These are phyloP conservation scores for Helostoma temminkii DNA, from an alignment of 2,797 vertebrate genomes.

Conservation along the genomic window DNA sequence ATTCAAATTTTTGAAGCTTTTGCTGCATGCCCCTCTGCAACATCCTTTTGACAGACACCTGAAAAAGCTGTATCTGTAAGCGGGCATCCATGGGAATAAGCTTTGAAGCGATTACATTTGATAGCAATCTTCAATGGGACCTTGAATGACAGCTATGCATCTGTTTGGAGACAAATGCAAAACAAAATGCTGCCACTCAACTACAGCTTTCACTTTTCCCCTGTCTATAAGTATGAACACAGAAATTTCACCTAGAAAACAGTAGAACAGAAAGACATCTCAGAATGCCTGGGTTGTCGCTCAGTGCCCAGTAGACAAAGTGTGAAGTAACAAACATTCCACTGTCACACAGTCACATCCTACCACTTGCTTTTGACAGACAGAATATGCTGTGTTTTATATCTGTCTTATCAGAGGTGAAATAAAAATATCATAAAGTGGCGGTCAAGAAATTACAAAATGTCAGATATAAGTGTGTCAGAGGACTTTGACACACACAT, in stretches of 20 bases:
- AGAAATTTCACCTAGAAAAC: conserved; percentile 72
- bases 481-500: conserved; percentile 44
- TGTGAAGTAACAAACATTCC: conserved; percentile 58
- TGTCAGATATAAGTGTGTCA: conserved; percentile 42
- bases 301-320: conserved; percentile 65
- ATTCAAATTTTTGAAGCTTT: conserved; percentile 80
- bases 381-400: conserved; percentile 42
- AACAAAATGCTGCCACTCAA: conserved; percentile 87
- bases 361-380: conserved; percentile 55
- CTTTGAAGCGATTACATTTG: conserved; percentile 86
- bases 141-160: conserved; percentile 87
- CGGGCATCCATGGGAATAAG: conserved; percentile 84
- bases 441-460: conserved; percentile 57
- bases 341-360: conserved; percentile 40
- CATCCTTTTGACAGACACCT: conserved; percentile 84
- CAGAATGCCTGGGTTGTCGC: conserved; percentile 46
- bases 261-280: conserved; percentile 62
- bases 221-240: conserved; percentile 71
- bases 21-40: conserved; percentile 73
- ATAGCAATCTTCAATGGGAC: conserved; percentile 86
- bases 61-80: conserved; percentile 84
- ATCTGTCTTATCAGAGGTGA: conserved; percentile 50
- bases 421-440: conserved; percentile 38
- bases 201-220: conserved; percentile 65
- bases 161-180: conserved; percentile 85